A percentile compares a stretch with the other conserved stretches of the same genome.
phyloP scores from a whole-genome alignment of 2,888 invertebrate genomes.

The Himalopsyche kuldschensis region DNA sequence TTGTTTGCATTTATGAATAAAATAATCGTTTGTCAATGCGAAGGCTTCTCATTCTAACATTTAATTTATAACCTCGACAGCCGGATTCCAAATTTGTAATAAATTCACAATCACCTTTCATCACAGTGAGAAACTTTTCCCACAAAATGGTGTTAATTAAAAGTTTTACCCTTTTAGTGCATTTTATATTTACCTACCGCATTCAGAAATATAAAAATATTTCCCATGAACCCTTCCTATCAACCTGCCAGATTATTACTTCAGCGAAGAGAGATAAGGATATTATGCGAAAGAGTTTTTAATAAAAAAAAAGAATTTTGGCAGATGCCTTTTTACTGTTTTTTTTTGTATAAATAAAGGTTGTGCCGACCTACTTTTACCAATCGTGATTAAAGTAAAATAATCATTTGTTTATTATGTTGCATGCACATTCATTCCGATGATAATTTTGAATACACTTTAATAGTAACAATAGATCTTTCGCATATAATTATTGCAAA shows the following conservation, averaged over 20 bases:
- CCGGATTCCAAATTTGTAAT: not conserved
- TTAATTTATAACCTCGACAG: not conserved
- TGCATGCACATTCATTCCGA: too few relatives aligned
- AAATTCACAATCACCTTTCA: conserved; percentile 4
- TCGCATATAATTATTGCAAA: too few relatives aligned
- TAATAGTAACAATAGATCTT: too few relatives aligned
- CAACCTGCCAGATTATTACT: not conserved
- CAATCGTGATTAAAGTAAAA: not conserved
- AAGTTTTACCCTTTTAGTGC: conserved; percentile 30
- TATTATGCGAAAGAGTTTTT: not conserved
- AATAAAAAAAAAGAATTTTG: not conserved
- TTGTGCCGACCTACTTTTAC: not conserved
- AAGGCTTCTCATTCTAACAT: not conserved
- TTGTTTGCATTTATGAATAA: too few relatives aligned
- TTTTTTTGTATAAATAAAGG: not conserved
- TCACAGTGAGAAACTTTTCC: not conserved
- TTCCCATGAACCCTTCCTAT: not conserved
- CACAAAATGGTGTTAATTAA: conserved; percentile 32
- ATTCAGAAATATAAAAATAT: conserved; percentile 20
- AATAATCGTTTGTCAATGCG: too few relatives aligned
- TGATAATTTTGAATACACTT: too few relatives aligned
- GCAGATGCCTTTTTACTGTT: not conserved
- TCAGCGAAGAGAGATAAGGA: not conserved
- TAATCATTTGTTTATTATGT: too few relatives aligned
- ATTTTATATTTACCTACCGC: conserved; percentile 33